Percentiles rank a stretch among this genome's conserved stretches.
Conservation (phyloP, 1,140 invertebrate species). For the Drosophila yakuba region DNA sequence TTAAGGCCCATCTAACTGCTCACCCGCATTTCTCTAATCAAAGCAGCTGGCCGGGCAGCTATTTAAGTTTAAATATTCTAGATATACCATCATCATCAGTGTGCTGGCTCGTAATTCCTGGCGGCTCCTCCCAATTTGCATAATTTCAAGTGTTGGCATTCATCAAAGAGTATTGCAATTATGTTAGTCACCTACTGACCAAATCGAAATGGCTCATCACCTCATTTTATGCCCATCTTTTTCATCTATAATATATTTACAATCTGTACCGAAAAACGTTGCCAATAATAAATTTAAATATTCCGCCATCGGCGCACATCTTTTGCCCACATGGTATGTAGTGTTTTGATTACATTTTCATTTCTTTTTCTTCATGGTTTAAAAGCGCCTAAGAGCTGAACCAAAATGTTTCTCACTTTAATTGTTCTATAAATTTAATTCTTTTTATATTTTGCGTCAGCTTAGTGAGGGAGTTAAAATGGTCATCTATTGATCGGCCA, state of each 20-base stretch:
- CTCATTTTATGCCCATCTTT: slow-evolving; percentile 12
- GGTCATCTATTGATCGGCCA: slow-evolving; percentile 20
- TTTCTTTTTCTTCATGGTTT: not conserved
- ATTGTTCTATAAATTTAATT: not conserved
- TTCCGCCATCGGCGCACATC: not conserved
- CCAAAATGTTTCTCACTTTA: not conserved
- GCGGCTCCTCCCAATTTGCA: slow-evolving; percentile 30
- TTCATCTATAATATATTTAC: not conserved
- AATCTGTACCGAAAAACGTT: slow-evolving; percentile 7
- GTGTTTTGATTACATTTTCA: slow-evolving; percentile 11
- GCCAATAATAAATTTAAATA: slow-evolving; percentile 12
- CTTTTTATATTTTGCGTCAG: not conserved
- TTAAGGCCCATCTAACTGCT: slow-evolving; percentile 8
- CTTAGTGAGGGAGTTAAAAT: not conserved
- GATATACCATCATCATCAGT: slow-evolving; percentile 34
- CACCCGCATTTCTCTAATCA: slow-evolving; percentile 1
- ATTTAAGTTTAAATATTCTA: not conserved
- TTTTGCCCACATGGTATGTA: not conserved
- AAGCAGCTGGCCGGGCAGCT: not conserved
- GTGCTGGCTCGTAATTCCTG: slow-evolving; percentile 10
- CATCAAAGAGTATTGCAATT: slow-evolving; percentile 34
- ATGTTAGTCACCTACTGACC: slow-evolving; percentile 34
- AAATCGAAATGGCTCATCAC: slow-evolving; percentile 38
- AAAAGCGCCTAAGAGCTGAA: not conserved
- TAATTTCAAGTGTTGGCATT: slow-evolving; percentile 36